Percentiles rank a stretch among this genome's conserved stretches.
These are phyloP conservation scores for Actinia tenebrosa DNA, from an alignment of 64 coral and sea anemone genomes.

Conservation along the genomic window DNA sequence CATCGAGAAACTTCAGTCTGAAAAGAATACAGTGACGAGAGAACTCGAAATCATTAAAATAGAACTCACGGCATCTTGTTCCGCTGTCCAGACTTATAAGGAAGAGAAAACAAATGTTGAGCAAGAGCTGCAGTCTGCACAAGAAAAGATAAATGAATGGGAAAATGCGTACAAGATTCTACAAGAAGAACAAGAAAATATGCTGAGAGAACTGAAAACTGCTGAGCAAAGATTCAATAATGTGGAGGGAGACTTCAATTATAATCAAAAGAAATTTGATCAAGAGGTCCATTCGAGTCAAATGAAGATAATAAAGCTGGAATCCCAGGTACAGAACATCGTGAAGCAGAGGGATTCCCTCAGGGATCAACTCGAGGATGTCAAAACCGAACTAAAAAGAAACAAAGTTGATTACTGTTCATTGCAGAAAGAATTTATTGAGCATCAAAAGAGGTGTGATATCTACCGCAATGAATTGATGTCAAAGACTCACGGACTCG, in stretches of 20 bases:
- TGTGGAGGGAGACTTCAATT: constrained; percentile 52
- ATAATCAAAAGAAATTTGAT: constrained; percentile 43
- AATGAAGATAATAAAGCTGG: constrained; percentile 74
- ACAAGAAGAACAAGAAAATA: constrained; percentile 65
- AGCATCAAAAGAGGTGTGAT: constrained; percentile 87
- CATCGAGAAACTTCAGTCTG: constrained; percentile 58
- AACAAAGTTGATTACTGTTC: constrained; percentile 68
- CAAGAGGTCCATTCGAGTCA: constrained; percentile 69
- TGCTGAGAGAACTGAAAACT: constrained; percentile 52
- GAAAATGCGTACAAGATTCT: constrained; percentile 64
- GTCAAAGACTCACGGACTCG: constrained; percentile 59
- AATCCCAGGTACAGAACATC: constrained; percentile 78
- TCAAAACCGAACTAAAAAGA: constrained; percentile 55
- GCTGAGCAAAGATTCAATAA: constrained; percentile 44
- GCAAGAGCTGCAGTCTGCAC: constrained; percentile 48
- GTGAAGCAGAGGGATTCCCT: constrained; percentile 83
- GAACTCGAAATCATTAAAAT: constrained; percentile 57
- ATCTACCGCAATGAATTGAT: constrained; percentile 77
- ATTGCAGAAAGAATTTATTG: constrained; percentile 82
- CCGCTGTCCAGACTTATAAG: constrained; percentile 41
- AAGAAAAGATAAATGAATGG: constrained; percentile 54
- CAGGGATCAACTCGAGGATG: constrained; percentile 68
- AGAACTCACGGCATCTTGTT: constrained; percentile 38
- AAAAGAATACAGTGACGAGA: constrained; percentile 54
- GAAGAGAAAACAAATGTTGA: constrained; percentile 53